Evolutionary conservation across 2,888 invertebrate genomes (phyloP).

Genomic region (Alloscopus bannaensis): DNA sequence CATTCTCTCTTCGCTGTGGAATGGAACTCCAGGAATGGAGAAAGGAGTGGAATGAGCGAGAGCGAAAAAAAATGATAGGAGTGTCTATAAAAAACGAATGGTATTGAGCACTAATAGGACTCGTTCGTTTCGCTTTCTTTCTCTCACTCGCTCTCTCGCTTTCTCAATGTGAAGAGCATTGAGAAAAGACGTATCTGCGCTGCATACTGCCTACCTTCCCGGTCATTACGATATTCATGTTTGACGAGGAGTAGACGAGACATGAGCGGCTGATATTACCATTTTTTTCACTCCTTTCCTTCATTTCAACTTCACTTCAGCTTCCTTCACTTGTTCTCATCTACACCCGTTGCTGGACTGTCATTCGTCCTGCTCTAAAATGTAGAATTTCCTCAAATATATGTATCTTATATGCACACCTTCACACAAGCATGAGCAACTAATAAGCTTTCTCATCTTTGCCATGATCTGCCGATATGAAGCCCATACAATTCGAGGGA

Average conservation of each 20-base stretch:
- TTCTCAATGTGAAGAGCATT: too few species aligned
- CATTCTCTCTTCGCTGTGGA: too few species aligned
- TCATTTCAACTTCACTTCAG: too few species aligned
- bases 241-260: constrained; percentile 47
- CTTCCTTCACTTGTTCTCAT: background rate
- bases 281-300: too few species aligned
- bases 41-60: constrained; percentile 59
- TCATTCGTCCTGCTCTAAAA: too few species aligned
- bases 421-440: too few species aligned
- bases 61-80: constrained; percentile 62
- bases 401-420: too few species aligned
- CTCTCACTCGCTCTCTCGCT: constrained; percentile 20
- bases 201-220: constrained; percentile 6
- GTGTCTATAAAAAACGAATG: constrained; percentile 64
- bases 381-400: too few species aligned
- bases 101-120: constrained; percentile 23
- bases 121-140: constrained; percentile 39
- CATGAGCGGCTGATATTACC: constrained; percentile 6
- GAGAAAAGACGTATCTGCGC: too few species aligned
- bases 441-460: too few species aligned
- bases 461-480: too few species aligned
- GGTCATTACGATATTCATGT: constrained; percentile 59
- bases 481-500: too few species aligned
- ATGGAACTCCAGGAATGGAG: constrained; percentile 42
- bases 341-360: background rate